Conservation (phyloP, 1,140 invertebrate species). For the Drosophila murphyi region DNA sequence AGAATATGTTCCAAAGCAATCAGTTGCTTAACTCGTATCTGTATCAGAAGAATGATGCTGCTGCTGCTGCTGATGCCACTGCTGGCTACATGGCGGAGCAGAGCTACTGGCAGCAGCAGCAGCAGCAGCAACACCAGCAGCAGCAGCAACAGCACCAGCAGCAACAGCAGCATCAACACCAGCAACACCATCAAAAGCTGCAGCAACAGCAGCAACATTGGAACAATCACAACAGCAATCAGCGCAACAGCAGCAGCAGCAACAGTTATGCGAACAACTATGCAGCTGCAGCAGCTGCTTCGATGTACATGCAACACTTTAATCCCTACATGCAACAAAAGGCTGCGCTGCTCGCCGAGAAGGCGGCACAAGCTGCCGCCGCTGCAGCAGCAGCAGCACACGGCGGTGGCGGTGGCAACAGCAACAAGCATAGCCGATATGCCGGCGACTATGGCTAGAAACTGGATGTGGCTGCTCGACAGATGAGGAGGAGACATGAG, state of each 20-base stretch:
- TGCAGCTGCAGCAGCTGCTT: conserved; percentile 68
- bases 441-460: conserved; percentile 69
- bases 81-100: conserved; percentile 63
- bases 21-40: conserved; percentile 71
- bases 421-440: conserved; percentile 67
- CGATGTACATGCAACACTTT: conserved; percentile 79
- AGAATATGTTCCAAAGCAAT: conserved; percentile 77
- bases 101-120: conserved; percentile 68
- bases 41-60: conserved; percentile 61
- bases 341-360: conserved; percentile 67
- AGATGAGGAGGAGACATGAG: too few species aligned
- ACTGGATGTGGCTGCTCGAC: too few species aligned
- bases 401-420: conserved; percentile 25
- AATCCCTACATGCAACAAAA: conserved; percentile 78
- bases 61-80: conserved; percentile 15
- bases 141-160: conserved; percentile 53
- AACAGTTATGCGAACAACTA: conserved; percentile 69
- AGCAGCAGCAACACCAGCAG: conserved; percentile 42
- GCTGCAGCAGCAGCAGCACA: conserved; percentile 44
- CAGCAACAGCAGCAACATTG: conserved; percentile 26
- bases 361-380: conserved; percentile 63
- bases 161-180: conserved; percentile 47
- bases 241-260: conserved; percentile 30
- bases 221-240: conserved; percentile 35
- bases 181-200: conserved; percentile 32